Base-by-base conservation (phyloP, 2,113 vertebrate genomes). In the Ancistrus triradiatus region DNA sequence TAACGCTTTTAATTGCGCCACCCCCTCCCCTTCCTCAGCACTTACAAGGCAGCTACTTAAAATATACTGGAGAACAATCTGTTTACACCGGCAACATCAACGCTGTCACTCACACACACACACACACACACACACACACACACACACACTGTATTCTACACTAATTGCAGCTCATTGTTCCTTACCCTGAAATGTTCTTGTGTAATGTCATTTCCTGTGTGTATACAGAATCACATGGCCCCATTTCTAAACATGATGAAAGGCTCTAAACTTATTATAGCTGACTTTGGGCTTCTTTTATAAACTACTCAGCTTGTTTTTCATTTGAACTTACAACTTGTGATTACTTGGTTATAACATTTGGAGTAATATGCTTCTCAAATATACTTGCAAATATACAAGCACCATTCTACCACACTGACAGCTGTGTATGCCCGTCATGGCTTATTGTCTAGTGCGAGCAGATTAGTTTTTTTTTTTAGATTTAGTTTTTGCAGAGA, bases 1-100 rank as follows among this genome's bases (percentile, higher is more conserved):
- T 22, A 57, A 46, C 27, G 38, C 21, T 43, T 66, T 67, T 73
- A 73, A 75, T 73, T 62, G 67, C 55, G n/a, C n/a, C n/a, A n/a
- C n/a, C n/a, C n/a, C 46, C 22, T 7, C 25, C 21, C 40, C 70
- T 67, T 68, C 35, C 11, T 50, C 52, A 67, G 61, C 63, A 43
- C 38, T 59, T 60, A 46, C 59, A 63, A 70, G 63, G 57, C 33
- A 50, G 9, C 31, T 48, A 7, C 28, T 74, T 62, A 21, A 43
- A 53, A 17, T 48, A 38, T 8, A 46, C n/a, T n/a, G 38, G 42
- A 43, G 15, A 61, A 22, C 9, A n/a, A 19, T 28, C 63, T 53
- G 63, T 74, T 74, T 65, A 58, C 44, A 66, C n/a, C 33, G 21
- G 1, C 15, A 42, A 35, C 52, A n/a, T 37, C 7, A 8, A 50